Evolutionary conservation across 2,797 vertebrate species (phyloP).

Genomic region (Champsocephalus gunnari): DNA sequence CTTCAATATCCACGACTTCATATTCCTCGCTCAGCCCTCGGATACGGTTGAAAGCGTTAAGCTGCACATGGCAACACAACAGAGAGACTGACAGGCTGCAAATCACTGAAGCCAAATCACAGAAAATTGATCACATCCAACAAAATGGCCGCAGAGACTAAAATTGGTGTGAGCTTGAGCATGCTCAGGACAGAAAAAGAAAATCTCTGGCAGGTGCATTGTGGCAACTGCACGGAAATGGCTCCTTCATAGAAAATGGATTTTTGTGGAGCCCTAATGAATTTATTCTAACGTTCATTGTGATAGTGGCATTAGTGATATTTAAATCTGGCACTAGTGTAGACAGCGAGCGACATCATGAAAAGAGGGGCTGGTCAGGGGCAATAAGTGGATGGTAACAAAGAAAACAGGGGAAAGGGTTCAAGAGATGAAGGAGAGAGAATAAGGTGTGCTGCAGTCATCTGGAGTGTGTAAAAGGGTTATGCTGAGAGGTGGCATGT

Average conservation of each 20-base stretch:
- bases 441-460: conserved; percentile 68
- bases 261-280: conserved; percentile 13
- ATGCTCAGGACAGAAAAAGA: conserved; percentile 27
- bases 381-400: conserved; percentile 49
- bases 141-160: conserved; percentile 77
- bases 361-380: conserved; percentile 17
- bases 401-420: conserved; percentile 34
- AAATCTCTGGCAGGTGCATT: conserved; percentile 13
- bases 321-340: conserved; percentile 9
- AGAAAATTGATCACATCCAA: conserved; percentile 82
- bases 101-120: conserved; percentile 76
- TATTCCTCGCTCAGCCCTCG: conserved; percentile 4
- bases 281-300: conserved; percentile 23
- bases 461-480: conserved; percentile 74
- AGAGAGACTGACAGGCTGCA: conserved; percentile 60
- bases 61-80: conserved; percentile 40
- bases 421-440: conserved; percentile 52
- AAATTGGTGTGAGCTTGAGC: conserved; percentile 70
- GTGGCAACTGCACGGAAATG: conserved; percentile 21
- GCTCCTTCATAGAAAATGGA: conserved; percentile 6
- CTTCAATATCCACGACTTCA: conserved; percentile 21
- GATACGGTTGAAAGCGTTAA: conserved; percentile 29
- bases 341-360: conserved; percentile 14
- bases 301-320: conserved; percentile 6
- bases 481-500: conserved; percentile 76